A percentile compares a stretch with the other conserved stretches of the same genome.
Evolutionary conservation across 2,113 vertebrate genomes (phyloP).

Genomic region (Ailurus styani): DNA sequence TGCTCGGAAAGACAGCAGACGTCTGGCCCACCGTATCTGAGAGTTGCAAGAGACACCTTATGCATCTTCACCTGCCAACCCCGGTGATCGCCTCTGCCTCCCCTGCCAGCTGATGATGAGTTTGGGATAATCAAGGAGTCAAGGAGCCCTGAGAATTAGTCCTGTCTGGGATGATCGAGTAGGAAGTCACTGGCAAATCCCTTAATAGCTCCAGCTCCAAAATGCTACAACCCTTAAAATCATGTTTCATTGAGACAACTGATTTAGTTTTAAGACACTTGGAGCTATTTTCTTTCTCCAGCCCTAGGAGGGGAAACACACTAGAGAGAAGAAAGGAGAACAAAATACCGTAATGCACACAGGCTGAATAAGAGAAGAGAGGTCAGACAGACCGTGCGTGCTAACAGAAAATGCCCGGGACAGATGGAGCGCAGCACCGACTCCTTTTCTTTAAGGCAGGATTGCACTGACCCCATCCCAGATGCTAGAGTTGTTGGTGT

Average conservation of each 20-base stretch:
- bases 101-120: too few species aligned
- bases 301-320: background rate
- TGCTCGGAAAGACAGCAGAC: too few species aligned
- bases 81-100: background rate
- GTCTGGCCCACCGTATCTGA: accelerated
- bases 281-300: background rate
- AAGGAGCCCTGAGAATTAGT: background rate
- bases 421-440: accelerated
- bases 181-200: background rate
- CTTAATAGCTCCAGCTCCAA: background rate
- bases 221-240: background rate
- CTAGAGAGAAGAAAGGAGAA: background rate
- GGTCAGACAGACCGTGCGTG: accelerated
- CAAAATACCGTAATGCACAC: background rate
- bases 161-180: background rate
- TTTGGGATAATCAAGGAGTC: background rate
- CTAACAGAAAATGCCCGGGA: background rate
- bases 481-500: accelerated
- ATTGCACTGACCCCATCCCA: background rate
- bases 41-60: background rate
- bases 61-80: background rate
- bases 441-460: background rate
- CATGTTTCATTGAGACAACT: background rate
- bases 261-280: background rate
- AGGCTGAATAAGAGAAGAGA: background rate